A percentile compares a stretch with the other conserved stretches of the same genome.
These are phyloP conservation scores for Ephialtes manifestator DNA, from an alignment of 2,888 invertebrate genomes.

Conservation along the genomic window DNA sequence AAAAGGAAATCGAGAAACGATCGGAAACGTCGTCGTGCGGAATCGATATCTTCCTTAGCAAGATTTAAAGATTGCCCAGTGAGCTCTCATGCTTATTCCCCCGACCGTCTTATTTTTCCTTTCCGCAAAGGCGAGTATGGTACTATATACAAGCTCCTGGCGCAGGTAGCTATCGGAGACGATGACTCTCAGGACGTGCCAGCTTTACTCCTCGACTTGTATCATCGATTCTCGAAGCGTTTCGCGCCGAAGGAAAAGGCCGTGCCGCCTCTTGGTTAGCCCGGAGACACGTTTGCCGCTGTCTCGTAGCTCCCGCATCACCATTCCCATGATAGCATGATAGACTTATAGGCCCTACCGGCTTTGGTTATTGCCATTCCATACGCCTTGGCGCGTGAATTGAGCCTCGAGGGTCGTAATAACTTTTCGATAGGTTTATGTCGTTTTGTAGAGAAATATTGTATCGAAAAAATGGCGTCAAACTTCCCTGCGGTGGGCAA, in stretches of 20 bases:
- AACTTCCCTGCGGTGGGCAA: not conserved
- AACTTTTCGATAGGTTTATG: slow-evolving; percentile 26
- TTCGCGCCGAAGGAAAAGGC: slow-evolving; percentile 29
- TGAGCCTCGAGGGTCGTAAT: slow-evolving; percentile 40
- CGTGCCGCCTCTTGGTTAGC: slow-evolving; percentile 3
- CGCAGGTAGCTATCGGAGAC: slow-evolving; percentile 36
- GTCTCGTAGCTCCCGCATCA: slow-evolving; percentile 8
- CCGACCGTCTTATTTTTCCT: slow-evolving; percentile 47
- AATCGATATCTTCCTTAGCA: slow-evolving; percentile 65
- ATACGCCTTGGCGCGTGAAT: slow-evolving; percentile 32
- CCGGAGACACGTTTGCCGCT: not conserved
- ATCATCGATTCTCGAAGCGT: slow-evolving; percentile 55
- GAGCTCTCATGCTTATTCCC: slow-evolving; percentile 43
- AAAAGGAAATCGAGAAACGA: slow-evolving; percentile 46
- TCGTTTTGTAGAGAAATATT: not conserved
- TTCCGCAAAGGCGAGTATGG: not conserved
- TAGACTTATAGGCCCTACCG: slow-evolving; percentile 9
- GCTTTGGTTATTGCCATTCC: not conserved
- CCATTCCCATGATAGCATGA: slow-evolving; percentile 1
- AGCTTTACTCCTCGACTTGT: slow-evolving; percentile 46
- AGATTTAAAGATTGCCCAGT: slow-evolving; percentile 57
- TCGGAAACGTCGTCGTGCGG: slow-evolving; percentile 49
- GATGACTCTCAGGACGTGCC: slow-evolving; percentile 43
- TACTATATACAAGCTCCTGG: not conserved
- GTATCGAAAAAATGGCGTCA: not conserved